A percentile compares a stretch with the other conserved stretches of the same genome.
Conservation (phyloP, 53 echinoderm and acorn worm genomes). For the Holothuria scabra region DNA sequence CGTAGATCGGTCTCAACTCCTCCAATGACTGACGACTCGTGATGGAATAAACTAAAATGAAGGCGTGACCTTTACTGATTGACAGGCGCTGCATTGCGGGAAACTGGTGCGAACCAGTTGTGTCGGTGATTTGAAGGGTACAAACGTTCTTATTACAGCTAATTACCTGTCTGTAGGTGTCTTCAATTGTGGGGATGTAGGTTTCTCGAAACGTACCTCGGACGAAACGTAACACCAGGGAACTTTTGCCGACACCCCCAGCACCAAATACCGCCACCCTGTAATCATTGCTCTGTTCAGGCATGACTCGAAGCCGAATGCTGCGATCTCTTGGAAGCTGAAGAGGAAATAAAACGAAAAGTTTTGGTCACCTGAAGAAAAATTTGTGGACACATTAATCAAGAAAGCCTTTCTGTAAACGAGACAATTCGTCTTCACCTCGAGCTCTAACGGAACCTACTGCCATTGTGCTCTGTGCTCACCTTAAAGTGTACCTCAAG, state of each 20-base stretch:
- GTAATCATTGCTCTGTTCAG: constrained; percentile 99
- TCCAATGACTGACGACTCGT: constrained; percentile 96
- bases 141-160: constrained; percentile 99
- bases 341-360: constrained; percentile 30
- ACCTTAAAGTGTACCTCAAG: too few species aligned
- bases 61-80: constrained; percentile 98
- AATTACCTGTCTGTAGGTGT: constrained; percentile 97
- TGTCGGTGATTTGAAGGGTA: constrained; percentile 97
- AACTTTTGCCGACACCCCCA: constrained; percentile 97
- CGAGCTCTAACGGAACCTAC: too few species aligned
- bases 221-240: constrained; percentile 97
- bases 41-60: constrained; percentile 98
- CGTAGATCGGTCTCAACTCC: constrained; percentile 97
- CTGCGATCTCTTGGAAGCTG: constrained; percentile 97
- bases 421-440: too few species aligned
- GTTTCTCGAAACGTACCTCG: constrained; percentile 96
- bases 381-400: too few species aligned
- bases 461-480: too few species aligned
- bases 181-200: constrained; percentile 98
- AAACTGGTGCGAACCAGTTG: constrained; percentile 98
- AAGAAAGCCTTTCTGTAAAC: too few species aligned
- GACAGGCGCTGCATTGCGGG: constrained; percentile 99
- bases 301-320: constrained; percentile 99
- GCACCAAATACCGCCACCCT: constrained; percentile 98
- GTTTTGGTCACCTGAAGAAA: not conserved